Conservation (phyloP, 2,113 vertebrate species). For the Bettongia penicillata region DNA sequence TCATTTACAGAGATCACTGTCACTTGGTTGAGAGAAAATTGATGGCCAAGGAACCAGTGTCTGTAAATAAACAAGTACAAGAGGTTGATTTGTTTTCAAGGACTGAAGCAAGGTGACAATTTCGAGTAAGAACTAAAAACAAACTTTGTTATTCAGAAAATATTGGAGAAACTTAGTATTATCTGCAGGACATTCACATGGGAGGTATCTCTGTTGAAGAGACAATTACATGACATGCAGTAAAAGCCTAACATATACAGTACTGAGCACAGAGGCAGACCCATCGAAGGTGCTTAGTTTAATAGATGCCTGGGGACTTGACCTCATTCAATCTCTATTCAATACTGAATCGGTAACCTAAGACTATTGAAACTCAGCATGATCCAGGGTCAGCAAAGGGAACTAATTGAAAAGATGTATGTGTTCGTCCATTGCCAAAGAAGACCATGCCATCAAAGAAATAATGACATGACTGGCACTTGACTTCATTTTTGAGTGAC, state of each 20-base stretch:
- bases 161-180: background rate
- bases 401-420: background rate
- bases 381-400: background rate
- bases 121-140: background rate
- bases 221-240: background rate
- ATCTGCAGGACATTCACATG: background rate
- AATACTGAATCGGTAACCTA: background rate
- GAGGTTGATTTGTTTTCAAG: background rate
- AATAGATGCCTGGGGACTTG: background rate
- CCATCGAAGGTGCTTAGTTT: too few species aligned
- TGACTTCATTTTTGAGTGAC: too few species aligned
- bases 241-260: too few species aligned
- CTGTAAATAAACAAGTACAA: background rate
- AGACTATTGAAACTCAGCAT: background rate
- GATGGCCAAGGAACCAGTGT: background rate
- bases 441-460: too few species aligned
- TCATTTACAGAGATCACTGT: background rate
- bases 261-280: background rate
- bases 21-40: background rate
- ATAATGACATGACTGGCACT: too few species aligned
- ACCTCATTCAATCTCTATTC: too few species aligned
- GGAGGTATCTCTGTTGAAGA: background rate
- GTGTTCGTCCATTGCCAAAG: too few species aligned
- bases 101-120: background rate
- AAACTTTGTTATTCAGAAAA: background rate